A percentile compares a stretch with the other conserved stretches of the same genome.
Conservation (phyloP, 1,140 invertebrate species). For the Drosophila subpulchrella region DNA sequence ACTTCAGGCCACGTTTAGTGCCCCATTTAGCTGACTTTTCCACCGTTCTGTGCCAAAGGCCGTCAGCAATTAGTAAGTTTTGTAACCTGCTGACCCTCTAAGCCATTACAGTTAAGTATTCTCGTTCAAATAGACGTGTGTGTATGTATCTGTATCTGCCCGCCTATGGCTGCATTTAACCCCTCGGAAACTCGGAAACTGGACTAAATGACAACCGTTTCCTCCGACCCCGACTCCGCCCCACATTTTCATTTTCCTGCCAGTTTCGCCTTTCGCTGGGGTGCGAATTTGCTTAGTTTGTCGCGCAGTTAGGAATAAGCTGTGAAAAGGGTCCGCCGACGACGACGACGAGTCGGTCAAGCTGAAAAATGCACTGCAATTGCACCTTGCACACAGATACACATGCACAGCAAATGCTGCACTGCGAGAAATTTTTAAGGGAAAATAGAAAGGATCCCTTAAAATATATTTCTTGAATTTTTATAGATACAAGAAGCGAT, state of each 20-base stretch:
- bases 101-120: slow-evolving; percentile 46
- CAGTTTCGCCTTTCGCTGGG: slow-evolving; percentile 38
- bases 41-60: slow-evolving; percentile 48
- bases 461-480: too few relatives aligned
- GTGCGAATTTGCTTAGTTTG: slow-evolving; percentile 65
- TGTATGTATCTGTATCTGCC: slow-evolving; percentile 29
- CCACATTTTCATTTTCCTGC: slow-evolving; percentile 23
- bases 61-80: slow-evolving; percentile 53
- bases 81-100: slow-evolving; percentile 80
- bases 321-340: slow-evolving; percentile 43
- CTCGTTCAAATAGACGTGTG: slow-evolving; percentile 16
- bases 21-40: slow-evolving; percentile 43
- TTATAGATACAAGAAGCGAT: too few relatives aligned
- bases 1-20: slow-evolving; percentile 21
- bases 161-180: slow-evolving; percentile 60
- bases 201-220: slow-evolving; percentile 68
- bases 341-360: slow-evolving; percentile 70
- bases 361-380: slow-evolving; percentile 80
- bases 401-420: slow-evolving; percentile 7
- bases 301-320: slow-evolving; percentile 45
- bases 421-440: not conserved
- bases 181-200: slow-evolving; percentile 42
- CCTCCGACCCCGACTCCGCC: slow-evolving; percentile 23
- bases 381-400: slow-evolving; percentile 68
- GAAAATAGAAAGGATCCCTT: too few relatives aligned